Conservation (phyloP, 2,113 vertebrate species). For the Tenebrosternarchus preto region DNA sequence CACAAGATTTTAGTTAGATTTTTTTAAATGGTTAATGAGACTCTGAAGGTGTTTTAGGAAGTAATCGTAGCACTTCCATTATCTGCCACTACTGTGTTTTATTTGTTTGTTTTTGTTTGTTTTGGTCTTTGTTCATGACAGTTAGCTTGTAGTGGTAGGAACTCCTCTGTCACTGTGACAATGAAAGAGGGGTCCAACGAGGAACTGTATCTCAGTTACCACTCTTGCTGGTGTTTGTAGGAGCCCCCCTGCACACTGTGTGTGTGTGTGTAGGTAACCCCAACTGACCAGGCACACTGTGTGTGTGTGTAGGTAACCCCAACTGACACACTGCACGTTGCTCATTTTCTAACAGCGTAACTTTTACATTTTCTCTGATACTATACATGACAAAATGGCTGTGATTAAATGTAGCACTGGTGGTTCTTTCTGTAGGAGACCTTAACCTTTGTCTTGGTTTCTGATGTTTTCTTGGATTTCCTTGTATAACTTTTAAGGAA, state of each 20-base stretch:
- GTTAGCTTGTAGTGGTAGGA: neutral
- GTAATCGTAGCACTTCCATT: neutral
- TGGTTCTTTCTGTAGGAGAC: neutral
- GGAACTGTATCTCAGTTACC: neutral
- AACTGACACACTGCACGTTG: neutral
- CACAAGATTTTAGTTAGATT: neutral
- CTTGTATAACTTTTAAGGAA: constrained; percentile 49
- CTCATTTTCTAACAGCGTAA: constrained; percentile 23
- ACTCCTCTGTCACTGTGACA: neutral
- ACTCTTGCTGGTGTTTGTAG: neutral
- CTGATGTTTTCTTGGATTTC: constrained; percentile 52
- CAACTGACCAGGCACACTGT: too few relatives aligned
- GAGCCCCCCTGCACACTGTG: too few relatives aligned
- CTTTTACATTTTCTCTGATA: neutral
- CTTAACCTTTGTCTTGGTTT: constrained; percentile 32
- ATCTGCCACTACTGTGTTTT: neutral
- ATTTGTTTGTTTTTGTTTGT: too few relatives aligned
- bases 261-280: neutral
- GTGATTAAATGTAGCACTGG: neutral
- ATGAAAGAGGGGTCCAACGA: neutral
- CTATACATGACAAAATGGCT: neutral
- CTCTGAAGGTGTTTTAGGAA: neutral
- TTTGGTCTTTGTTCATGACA: neutral
- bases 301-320: too few relatives aligned
- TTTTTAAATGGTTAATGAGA: neutral